Evolutionary conservation across 2,888 invertebrate species (phyloP).

Genomic region (Noctua pronuba): DNA sequence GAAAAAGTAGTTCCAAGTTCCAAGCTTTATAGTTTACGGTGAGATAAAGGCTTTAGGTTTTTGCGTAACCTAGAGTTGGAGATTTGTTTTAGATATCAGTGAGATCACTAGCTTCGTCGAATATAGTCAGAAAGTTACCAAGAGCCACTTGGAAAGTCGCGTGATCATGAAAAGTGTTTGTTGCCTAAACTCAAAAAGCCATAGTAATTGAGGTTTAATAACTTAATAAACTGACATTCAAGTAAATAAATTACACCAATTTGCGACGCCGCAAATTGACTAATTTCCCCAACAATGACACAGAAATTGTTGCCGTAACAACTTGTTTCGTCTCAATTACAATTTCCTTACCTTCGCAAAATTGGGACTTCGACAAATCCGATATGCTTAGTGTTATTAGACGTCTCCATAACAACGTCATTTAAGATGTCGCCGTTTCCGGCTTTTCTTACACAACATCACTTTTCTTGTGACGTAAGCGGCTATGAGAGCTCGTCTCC

Average conservation of each 20-base stretch:
- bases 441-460: constrained; percentile 21
- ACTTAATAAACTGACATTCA: constrained; percentile 4
- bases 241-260: constrained; percentile 17
- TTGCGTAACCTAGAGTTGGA: background rate
- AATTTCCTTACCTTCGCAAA: constrained; percentile 8
- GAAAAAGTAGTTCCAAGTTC: constrained; percentile 8
- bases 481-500: constrained; percentile 34
- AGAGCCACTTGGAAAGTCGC: background rate
- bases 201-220: background rate
- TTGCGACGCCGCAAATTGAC: constrained; percentile 16
- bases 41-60: background rate
- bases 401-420: constrained; percentile 5
- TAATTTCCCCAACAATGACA: constrained; percentile 23
- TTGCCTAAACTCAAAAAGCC: background rate
- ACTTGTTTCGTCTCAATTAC: constrained; percentile 13
- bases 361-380: constrained; percentile 5
- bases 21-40: constrained; percentile 4
- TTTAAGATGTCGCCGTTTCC: constrained; percentile 40
- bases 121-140: background rate
- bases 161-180: background rate
- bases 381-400: constrained; percentile 14
- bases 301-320: constrained; percentile 7
- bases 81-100: background rate
- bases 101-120: background rate
- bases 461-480: constrained; percentile 53